Evolutionary conservation across 2,113 vertebrate species (phyloP).

Genomic region (Urocolius indicus): DNA sequence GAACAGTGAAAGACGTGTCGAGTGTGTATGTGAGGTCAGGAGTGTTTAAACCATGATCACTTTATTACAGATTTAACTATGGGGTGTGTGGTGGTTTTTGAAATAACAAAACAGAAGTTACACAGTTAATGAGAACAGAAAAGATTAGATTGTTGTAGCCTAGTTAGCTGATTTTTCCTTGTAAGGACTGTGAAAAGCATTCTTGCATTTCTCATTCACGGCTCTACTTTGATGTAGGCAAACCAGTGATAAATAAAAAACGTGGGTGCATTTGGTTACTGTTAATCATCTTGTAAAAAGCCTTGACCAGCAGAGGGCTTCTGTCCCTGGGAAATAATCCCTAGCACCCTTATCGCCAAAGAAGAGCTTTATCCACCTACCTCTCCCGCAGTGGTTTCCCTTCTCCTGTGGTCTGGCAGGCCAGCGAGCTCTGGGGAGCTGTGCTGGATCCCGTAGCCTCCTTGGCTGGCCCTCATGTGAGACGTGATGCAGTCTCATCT

Average conservation of each 20-base stretch:
- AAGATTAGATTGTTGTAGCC: not conserved
- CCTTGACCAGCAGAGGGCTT: slow-evolving; percentile 82
- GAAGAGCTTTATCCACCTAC: not conserved
- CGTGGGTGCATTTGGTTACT: not conserved
- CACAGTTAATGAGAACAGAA: not conserved
- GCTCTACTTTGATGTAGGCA: not conserved
- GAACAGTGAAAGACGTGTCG: not conserved
- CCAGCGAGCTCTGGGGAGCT: not conserved
- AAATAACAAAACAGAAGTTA: not conserved
- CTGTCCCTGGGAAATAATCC: slow-evolving; percentile 73
- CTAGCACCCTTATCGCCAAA: not conserved
- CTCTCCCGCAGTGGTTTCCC: not conserved
- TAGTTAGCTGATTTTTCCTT: not conserved
- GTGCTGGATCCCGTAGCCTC: too few species aligned
- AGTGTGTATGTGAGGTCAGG: not conserved
- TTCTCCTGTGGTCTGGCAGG: not conserved
- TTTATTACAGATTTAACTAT: not conserved
- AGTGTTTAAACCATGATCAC: not conserved
- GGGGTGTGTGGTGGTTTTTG: not conserved
- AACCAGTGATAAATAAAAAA: not conserved
- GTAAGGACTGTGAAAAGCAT: not conserved
- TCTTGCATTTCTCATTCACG: not conserved
- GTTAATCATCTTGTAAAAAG: slow-evolving; percentile 15
- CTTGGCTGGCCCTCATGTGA: not conserved
- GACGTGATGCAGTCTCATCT: rapidly evolving